Conservation (phyloP, 2,797 vertebrate species). For the Merluccius polli region DNA sequence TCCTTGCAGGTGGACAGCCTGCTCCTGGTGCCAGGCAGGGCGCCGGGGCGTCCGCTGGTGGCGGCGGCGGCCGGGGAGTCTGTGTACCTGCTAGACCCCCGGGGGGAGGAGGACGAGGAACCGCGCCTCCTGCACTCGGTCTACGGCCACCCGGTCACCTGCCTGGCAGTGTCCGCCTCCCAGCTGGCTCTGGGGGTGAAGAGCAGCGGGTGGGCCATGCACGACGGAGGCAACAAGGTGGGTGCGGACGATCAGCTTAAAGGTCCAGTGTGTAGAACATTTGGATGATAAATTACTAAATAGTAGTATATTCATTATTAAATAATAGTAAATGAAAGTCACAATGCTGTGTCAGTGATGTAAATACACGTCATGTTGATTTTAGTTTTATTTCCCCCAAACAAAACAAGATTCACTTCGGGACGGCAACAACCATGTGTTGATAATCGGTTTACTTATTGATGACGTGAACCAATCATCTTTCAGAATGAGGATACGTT, state of each 20-base stretch:
- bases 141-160: conserved; percentile 88
- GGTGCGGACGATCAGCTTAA: conserved; percentile 10
- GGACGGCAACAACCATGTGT: neutral
- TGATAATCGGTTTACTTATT: neutral
- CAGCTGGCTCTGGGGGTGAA: conserved; percentile 85
- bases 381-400: no score
- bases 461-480: neutral
- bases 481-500: neutral
- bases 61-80: conserved; percentile 80
- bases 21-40: conserved; percentile 69
- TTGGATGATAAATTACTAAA: no score
- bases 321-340: no score
- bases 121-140: conserved; percentile 79
- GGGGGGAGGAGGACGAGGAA: conserved; percentile 47
- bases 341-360: neutral
- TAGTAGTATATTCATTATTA: no score
- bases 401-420: no score
- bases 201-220: conserved; percentile 85
- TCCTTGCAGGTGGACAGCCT: conserved; percentile 50
- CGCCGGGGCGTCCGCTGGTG: conserved; percentile 66
- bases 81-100: conserved; percentile 79
- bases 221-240: conserved; percentile 94
- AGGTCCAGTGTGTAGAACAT: no score
- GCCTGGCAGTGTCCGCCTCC: conserved; percentile 79
- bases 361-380: neutral